These are phyloP conservation scores for Aurelia sp. DNA, from an alignment of 30 jellyfish, hydroid and myxozoan species.

Conservation along the genomic window DNA sequence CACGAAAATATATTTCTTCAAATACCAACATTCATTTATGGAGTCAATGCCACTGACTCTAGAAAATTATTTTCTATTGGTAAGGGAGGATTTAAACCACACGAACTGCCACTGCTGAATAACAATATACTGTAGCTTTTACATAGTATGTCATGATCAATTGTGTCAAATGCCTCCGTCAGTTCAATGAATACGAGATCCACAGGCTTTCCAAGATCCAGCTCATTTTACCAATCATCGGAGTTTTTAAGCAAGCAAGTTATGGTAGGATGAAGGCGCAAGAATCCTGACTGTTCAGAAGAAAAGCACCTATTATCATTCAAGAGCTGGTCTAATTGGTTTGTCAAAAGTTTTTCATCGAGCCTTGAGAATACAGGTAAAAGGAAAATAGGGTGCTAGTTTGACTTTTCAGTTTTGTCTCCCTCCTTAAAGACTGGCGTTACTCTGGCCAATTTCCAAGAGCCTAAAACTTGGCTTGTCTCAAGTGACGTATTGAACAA, in stretches of 20 bases:
- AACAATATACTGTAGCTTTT: no score
- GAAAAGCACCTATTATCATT: not conserved
- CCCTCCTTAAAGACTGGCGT: conserved; percentile 23
- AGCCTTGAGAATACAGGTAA: conserved; percentile 26
- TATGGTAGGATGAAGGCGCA: conserved; percentile 21
- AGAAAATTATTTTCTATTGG: no score
- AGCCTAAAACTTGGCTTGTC: not conserved
- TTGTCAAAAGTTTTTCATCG: not conserved
- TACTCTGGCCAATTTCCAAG: not conserved
- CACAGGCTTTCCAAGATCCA: conserved; percentile 53
- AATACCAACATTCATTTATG: no score
- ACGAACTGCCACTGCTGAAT: no score
- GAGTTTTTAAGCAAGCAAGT: not conserved
- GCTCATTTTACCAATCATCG: conserved; percentile 7
- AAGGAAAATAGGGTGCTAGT: conserved; percentile 26
- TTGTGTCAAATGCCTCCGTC: conserved; percentile 17
- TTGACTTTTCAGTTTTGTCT: conserved; percentile 15
- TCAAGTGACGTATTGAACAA: not conserved
- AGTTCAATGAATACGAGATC: conserved; percentile 22
- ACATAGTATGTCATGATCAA: no score
- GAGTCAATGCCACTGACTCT: no score
- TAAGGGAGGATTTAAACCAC: no score
- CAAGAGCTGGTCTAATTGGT: not conserved
- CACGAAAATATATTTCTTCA: no score
- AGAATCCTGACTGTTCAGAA: not conserved